Percentiles rank a stretch among this genome's conserved stretches.
Conservation (phyloP, 2,888 invertebrate genomes). For the Cremastinae sp. region DNA sequence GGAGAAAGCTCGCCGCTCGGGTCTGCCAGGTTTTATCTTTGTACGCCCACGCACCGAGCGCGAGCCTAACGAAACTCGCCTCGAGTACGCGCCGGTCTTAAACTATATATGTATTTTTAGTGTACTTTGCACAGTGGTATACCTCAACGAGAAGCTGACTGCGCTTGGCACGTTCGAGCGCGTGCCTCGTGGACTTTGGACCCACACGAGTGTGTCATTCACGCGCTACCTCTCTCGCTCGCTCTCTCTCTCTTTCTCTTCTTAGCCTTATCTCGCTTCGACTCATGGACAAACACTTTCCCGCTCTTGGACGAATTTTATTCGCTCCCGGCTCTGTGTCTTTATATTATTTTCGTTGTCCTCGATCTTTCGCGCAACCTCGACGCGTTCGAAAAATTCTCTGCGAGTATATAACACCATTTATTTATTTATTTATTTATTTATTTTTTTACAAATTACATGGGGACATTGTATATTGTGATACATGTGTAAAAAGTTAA, state of each 20-base stretch:
- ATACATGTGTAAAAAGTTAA: too few relatives aligned
- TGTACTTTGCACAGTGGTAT: slow-evolving; percentile 56
- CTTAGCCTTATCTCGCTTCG: slow-evolving; percentile 42
- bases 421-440: slow-evolving; percentile 12
- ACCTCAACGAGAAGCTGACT: slow-evolving; percentile 56
- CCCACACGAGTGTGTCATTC: slow-evolving; percentile 60
- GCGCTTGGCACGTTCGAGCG: slow-evolving; percentile 55
- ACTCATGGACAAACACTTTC: slow-evolving; percentile 12
- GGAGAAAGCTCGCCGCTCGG: slow-evolving; percentile 40
- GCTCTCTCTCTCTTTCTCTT: slow-evolving; percentile 31
- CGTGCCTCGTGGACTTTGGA: slow-evolving; percentile 64
- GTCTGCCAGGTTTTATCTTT: slow-evolving; percentile 39
- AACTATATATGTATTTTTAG: slow-evolving; percentile 12
- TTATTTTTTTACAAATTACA: slow-evolving; percentile 2
- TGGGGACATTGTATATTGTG: too few relatives aligned
- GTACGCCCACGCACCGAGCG: slow-evolving; percentile 53
- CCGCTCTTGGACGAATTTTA: slow-evolving; percentile 40
- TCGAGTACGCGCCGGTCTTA: slow-evolving; percentile 14
- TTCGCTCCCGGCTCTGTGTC: slow-evolving; percentile 56
- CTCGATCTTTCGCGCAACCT: slow-evolving; percentile 57
- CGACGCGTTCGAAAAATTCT: too few relatives aligned
- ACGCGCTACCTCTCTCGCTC: slow-evolving; percentile 32
- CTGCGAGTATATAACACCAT: too few relatives aligned
- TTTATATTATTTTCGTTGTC: slow-evolving; percentile 65
- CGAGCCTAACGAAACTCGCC: slow-evolving; percentile 37